phyloP scores from a whole-genome alignment of 1,140 invertebrate genomes.

The Monochamus saltuarius region DNA sequence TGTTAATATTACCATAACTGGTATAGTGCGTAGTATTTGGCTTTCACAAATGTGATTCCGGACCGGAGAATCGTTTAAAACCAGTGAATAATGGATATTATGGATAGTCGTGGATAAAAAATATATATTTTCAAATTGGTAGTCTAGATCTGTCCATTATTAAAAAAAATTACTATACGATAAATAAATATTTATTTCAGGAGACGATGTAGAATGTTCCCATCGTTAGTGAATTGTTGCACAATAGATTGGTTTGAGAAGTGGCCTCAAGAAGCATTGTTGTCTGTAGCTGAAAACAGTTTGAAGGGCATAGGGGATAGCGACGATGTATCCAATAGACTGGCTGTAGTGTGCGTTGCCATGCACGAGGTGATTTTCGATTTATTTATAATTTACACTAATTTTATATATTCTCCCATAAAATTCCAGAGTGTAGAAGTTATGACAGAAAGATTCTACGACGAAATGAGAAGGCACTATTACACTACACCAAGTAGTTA shows the following conservation, averaged over 20 bases:
- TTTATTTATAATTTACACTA: too few relatives aligned
- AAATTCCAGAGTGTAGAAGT: constrained; percentile 68
- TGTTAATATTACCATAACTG: too few relatives aligned
- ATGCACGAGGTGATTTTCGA: constrained; percentile 67
- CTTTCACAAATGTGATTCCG: too few relatives aligned
- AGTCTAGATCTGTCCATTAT: too few relatives aligned
- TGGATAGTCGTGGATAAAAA: too few relatives aligned
- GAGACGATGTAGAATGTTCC: constrained; percentile 79
- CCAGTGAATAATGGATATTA: too few relatives aligned
- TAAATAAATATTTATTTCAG: too few relatives aligned
- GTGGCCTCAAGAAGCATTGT: constrained; percentile 85
- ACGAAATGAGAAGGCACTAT: constrained; percentile 81
- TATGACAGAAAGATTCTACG: constrained; percentile 72
- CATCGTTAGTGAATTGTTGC: constrained; percentile 89
- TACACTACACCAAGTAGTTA: constrained; percentile 91
- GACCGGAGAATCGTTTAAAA: too few relatives aligned
- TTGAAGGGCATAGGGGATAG: constrained; percentile 55
- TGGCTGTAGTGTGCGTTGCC: constrained; percentile 71
- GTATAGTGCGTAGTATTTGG: too few relatives aligned
- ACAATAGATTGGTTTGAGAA: constrained; percentile 92
- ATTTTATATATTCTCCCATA: not conserved
- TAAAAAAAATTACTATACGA: too few relatives aligned
- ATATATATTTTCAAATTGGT: too few relatives aligned
- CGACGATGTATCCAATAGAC: constrained; percentile 54
- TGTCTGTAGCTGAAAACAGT: constrained; percentile 71